Base-by-base conservation (phyloP, 2,888 invertebrate genomes). In the Luperina nickerlii region DNA sequence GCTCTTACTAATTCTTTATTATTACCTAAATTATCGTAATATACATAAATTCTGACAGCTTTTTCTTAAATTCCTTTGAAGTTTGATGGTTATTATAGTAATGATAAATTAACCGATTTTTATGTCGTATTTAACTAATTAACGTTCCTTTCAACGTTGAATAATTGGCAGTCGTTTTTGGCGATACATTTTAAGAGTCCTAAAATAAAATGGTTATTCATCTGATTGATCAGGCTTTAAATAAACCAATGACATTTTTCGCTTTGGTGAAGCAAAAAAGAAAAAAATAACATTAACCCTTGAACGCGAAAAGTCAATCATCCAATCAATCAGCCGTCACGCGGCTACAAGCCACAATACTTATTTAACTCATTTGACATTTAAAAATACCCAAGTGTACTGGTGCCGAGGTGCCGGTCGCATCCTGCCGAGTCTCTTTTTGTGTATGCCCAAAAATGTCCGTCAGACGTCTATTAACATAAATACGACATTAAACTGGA, bases 401-500 rank as follows among this genome's bases (percentile, higher is more conserved):
- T 92, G 90, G 75, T 63, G 84, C 27, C 84, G 84, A 32, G 38
- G 83, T 77, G 78, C 18, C 84, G 92, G 92, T 92, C 92, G 92
- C 89, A 92, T 93, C 92, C 92, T 90, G 91, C 92, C 92, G 90
- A 87, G 90, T 92, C 90, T 94, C 94, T 94, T 94, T 95, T 94
- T 93, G 94, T 94, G 92, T 91, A 91, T 91, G 88, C 90, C 92
- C 93, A 89, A 87, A 92, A 91, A 92, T 91, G 94, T 95, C 94
- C 94, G 91, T 95, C 94, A 94, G 93, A 90, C 90, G 84, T 86
- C 85, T 90, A 96, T 97, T 96, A 93, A 95, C 96, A 97, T 97
- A 96, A 96, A 96, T 95, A 95, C 95, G 90, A 94, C 96, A 97
- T 97, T 96, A 96, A 92, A 93, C 91, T 91, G 94, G 95, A 95